Percentiles rank a stretch among this genome's conserved stretches.
These are phyloP conservation scores for Sycophila sp. DNA, from an alignment of 1,140 invertebrate genomes.

Conservation along the genomic window DNA sequence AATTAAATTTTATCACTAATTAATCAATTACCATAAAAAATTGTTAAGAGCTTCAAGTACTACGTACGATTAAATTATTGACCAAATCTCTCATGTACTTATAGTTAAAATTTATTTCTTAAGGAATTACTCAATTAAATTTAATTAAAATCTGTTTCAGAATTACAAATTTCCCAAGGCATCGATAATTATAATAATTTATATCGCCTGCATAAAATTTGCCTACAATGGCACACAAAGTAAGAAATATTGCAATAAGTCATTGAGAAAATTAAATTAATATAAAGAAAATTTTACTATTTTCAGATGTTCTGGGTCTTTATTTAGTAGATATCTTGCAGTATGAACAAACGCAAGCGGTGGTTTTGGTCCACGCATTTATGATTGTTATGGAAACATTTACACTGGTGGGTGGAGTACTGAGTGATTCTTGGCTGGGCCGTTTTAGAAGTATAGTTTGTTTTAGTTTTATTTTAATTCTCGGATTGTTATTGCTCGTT, in stretches of 20 bases:
- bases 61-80: no score
- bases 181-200: background rate
- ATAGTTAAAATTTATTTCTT: no score
- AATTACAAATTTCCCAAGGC: slow-evolving; percentile 58
- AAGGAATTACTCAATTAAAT: no score
- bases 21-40: no score
- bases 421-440: slow-evolving; percentile 89
- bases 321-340: slow-evolving; percentile 78
- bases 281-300: slow-evolving; percentile 27
- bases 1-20: slow-evolving; percentile 64
- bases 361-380: slow-evolving; percentile 86
- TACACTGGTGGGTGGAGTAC: slow-evolving; percentile 84
- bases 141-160: no score
- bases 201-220: background rate
- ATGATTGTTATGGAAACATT: slow-evolving; percentile 87
- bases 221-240: background rate
- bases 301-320: slow-evolving; percentile 83
- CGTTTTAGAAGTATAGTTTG: slow-evolving; percentile 90
- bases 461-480: slow-evolving; percentile 87
- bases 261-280: background rate
- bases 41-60: no score
- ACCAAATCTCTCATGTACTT: no score
- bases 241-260: background rate
- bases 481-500: slow-evolving; percentile 83
- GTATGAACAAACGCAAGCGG: slow-evolving; percentile 75